Evolutionary conservation across 2,888 invertebrate species (phyloP).

Genomic region (Hydrotaea cyrtoneurina): DNA sequence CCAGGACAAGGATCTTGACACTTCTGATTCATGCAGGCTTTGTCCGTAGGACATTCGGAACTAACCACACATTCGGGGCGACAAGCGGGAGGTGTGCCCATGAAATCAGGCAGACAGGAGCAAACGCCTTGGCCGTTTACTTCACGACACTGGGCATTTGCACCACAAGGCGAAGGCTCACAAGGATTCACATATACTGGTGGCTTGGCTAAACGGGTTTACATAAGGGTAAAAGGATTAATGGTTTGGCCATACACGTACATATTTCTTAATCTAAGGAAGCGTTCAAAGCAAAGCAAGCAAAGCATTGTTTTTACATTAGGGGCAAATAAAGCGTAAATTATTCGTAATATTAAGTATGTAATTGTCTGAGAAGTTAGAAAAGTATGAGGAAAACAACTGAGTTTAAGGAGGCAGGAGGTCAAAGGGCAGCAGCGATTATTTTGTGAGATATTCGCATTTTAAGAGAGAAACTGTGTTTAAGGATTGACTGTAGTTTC

Average conservation of each 20-base stretch:
- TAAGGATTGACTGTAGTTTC: background rate
- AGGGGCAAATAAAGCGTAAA: background rate
- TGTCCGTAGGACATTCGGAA: conserved; percentile 88
- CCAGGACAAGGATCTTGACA: conserved; percentile 90
- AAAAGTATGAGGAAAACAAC: background rate
- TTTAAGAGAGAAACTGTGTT: too few species aligned
- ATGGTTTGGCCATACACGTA: background rate
- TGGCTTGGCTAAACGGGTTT: conserved; percentile 69
- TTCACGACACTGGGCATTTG: conserved; percentile 88
- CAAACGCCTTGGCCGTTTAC: conserved; percentile 86
- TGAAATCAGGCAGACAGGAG: conserved; percentile 86
- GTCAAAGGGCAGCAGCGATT: background rate
- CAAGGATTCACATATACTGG: conserved; percentile 82
- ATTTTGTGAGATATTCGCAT: background rate
- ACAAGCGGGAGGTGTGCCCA: conserved; percentile 90
- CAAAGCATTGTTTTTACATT: conserved; percentile 37
- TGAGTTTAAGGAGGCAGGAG: background rate
- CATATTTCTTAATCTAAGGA: conserved; percentile 38
- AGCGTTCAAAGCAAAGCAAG: conserved; percentile 47
- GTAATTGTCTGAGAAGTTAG: background rate
- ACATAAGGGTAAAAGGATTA: conserved; percentile 40
- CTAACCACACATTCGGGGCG: conserved; percentile 91
- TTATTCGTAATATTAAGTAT: background rate
- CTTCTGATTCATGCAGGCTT: conserved; percentile 89
- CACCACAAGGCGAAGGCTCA: conserved; percentile 89